Conservation (phyloP, 2,113 vertebrate species). For the Ciconia maguari region DNA sequence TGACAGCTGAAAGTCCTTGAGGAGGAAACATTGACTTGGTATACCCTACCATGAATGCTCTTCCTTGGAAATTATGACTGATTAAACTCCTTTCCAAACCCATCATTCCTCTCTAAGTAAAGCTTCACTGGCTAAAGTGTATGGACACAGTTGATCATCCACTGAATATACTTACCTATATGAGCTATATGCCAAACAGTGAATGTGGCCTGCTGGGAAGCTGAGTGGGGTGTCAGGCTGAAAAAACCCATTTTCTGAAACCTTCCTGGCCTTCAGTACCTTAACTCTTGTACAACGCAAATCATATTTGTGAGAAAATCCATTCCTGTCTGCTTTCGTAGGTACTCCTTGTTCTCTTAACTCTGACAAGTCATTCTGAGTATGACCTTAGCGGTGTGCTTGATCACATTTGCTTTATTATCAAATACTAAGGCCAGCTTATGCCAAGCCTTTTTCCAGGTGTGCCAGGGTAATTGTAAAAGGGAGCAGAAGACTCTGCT, state of each 20-base stretch:
- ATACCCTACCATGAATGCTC: not conserved
- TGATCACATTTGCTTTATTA: not conserved
- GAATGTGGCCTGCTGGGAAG: not conserved
- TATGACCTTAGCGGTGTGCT: not conserved
- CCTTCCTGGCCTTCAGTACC: not conserved
- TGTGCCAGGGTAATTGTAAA: not conserved
- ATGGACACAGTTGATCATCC: not conserved
- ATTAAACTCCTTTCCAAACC: not conserved
- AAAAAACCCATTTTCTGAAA: not conserved
- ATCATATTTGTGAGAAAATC: not conserved
- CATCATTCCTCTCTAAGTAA: not conserved
- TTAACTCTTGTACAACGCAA: not conserved
- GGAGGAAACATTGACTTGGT: constrained; percentile 42
- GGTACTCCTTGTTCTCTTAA: not conserved
- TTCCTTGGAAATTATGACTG: constrained; percentile 17
- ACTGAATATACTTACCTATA: not conserved
- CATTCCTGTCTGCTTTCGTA: not conserved
- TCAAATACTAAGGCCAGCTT: not conserved
- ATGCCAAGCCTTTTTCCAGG: not conserved
- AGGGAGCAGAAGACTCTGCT: not conserved
- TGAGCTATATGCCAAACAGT: not conserved
- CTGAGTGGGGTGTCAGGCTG: not conserved
- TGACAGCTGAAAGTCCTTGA: constrained; percentile 69
- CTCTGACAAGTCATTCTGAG: not conserved
- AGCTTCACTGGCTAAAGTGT: not conserved